These are phyloP conservation scores for Belonocnema kinseyi DNA, from an alignment of 1,140 invertebrate genomes.

Conservation along the genomic window DNA sequence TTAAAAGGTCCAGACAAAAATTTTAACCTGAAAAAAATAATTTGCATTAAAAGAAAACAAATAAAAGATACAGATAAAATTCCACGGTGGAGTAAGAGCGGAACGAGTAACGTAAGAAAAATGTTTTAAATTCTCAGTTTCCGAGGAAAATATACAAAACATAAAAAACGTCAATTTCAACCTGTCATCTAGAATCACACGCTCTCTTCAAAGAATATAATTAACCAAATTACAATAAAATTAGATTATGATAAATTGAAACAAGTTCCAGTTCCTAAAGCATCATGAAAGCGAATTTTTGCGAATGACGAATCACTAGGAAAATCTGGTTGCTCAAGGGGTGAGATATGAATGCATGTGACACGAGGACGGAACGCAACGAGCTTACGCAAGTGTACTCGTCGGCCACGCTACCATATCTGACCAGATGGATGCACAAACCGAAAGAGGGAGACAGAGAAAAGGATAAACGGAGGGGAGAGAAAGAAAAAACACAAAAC, in stretches of 20 bases:
- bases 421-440: constrained; percentile 16
- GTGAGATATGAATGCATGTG: constrained; percentile 20
- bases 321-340: neutral
- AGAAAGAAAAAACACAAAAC: neutral
- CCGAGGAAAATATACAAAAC: neutral
- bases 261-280: neutral
- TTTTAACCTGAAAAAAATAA: too few relatives aligned
- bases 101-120: neutral
- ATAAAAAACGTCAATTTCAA: constrained; percentile 3
- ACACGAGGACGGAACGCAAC: constrained; percentile 28
- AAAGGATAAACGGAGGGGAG: neutral
- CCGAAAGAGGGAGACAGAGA: neutral
- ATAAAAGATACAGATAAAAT: too few relatives aligned
- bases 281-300: neutral
- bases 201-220: neutral
- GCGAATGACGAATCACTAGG: neutral
- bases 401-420: constrained; percentile 27
- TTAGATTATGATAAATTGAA: too few relatives aligned
- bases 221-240: too few relatives aligned
- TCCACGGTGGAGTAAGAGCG: neutral
- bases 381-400: constrained; percentile 13
- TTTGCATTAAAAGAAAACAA: too few relatives aligned
- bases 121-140: too few relatives aligned
- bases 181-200: constrained; percentile 24
- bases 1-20: too few relatives aligned